Conservation (phyloP, 2,113 vertebrate genomes). For the Pleuronectes platessa region DNA sequence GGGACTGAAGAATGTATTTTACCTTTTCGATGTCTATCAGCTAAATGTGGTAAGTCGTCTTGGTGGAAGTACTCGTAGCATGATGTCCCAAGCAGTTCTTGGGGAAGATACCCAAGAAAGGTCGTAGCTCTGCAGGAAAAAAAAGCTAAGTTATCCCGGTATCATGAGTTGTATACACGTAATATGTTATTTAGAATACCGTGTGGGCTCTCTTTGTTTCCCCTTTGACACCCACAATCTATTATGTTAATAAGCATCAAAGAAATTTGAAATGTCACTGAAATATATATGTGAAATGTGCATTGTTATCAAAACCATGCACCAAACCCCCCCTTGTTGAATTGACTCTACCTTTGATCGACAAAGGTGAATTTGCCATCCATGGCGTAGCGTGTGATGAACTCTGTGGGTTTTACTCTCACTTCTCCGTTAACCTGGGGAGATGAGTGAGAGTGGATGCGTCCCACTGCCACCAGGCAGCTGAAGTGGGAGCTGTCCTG, state of each 20-base stretch:
- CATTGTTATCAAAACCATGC: not conserved
- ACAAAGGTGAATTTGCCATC: slow-evolving; percentile 95
- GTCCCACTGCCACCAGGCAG: slow-evolving; percentile 91
- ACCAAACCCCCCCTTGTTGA: not conserved
- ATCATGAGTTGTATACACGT: not conserved
- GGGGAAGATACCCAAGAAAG: slow-evolving; percentile 91
- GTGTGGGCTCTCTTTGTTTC: not conserved
- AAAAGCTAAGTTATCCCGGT: not conserved
- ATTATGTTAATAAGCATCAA: not conserved
- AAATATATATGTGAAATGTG: not conserved
- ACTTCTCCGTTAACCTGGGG: slow-evolving; percentile 86
- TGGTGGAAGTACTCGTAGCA: slow-evolving; percentile 95
- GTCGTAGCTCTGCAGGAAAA: slow-evolving; percentile 85
- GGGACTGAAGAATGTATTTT: not conserved
- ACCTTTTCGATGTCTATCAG: slow-evolving; percentile 93
- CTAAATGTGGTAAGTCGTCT: slow-evolving; percentile 90
- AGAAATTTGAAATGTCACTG: not conserved
- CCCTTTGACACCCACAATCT: not conserved
- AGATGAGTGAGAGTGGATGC: slow-evolving; percentile 84
- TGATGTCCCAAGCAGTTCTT: slow-evolving; percentile 92
- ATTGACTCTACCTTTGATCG: slow-evolving; percentile 87
- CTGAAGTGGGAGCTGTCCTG: slow-evolving; percentile 86
- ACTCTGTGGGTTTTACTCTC: slow-evolving; percentile 88
- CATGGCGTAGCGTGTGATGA: slow-evolving; percentile 90
- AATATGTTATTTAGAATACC: not conserved